A percentile compares a stretch with the other conserved stretches of the same genome.
phyloP scores from a whole-genome alignment of 2,113 vertebrate genomes.

The Eulemur macaco region DNA sequence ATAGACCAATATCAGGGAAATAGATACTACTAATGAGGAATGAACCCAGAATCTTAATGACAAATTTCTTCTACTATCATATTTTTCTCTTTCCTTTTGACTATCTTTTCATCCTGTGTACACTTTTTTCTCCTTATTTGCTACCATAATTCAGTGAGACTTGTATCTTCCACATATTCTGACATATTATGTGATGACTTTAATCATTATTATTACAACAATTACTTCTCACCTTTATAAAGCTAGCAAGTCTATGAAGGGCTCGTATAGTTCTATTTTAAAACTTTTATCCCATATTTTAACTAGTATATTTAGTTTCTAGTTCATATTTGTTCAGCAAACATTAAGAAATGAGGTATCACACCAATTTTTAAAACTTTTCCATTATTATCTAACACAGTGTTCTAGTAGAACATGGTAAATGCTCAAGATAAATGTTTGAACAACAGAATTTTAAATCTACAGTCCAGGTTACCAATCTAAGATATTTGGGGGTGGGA shows the following conservation, averaged over 20 bases:
- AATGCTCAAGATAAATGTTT: background rate
- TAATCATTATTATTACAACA: background rate
- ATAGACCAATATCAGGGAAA: background rate
- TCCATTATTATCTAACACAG: background rate
- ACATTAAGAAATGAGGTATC: background rate
- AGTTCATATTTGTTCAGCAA: background rate
- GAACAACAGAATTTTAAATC: background rate
- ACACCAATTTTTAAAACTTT: background rate
- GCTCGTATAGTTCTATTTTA: background rate
- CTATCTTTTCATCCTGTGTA: background rate
- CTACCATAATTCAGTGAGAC: background rate
- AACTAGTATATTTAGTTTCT: background rate
- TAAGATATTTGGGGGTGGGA: background rate
- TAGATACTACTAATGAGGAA: background rate
- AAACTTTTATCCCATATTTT: background rate
- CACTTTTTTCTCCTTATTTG: background rate
- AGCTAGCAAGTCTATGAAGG: background rate
- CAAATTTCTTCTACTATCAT: background rate
- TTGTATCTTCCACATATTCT: background rate
- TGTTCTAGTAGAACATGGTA: background rate
- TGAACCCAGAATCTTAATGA: background rate
- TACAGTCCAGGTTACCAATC: background rate
- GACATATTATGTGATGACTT: background rate
- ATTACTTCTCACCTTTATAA: background rate
- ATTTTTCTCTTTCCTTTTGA: background rate